Evolutionary conservation across 2,113 vertebrate species (phyloP).

Genomic region (Gobiocypris rarus): DNA sequence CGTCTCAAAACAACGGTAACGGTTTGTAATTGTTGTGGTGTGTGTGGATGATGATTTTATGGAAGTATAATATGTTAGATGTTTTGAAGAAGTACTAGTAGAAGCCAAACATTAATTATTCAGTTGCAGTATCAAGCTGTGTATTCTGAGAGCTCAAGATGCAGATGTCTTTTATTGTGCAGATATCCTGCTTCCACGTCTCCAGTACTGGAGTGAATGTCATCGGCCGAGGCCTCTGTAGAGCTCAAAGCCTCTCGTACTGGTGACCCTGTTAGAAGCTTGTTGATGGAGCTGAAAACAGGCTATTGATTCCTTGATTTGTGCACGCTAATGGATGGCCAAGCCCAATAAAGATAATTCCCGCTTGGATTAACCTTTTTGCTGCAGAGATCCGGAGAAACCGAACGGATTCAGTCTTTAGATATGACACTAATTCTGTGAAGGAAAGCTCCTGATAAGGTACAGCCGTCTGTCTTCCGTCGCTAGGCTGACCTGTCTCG

Average conservation of each 20-base stretch:
- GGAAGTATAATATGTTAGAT: not conserved
- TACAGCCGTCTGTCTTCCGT: slow-evolving; percentile 5
- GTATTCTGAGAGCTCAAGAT: slow-evolving; percentile 57
- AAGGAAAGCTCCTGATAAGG: not conserved
- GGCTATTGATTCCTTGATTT: slow-evolving; percentile 38
- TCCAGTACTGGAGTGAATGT: not conserved
- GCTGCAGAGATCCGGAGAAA: slow-evolving; percentile 23
- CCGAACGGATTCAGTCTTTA: slow-evolving; percentile 17
- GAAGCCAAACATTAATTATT: not conserved
- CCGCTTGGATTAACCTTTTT: slow-evolving; percentile 28
- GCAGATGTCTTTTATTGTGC: slow-evolving; percentile 59
- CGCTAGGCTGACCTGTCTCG: slow-evolving; percentile 13
- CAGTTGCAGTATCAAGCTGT: slow-evolving; percentile 60
- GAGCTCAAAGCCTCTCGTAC: not conserved
- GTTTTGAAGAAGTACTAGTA: not conserved
- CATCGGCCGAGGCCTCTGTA: slow-evolving; percentile 10
- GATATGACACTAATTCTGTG: slow-evolving; percentile 9
- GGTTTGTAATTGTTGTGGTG: slow-evolving; percentile 50
- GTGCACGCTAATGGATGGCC: slow-evolving; percentile 20
- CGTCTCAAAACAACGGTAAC: slow-evolving; percentile 31
- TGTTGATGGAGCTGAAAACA: slow-evolving; percentile 36
- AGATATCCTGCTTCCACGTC: not conserved
- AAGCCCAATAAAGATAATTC: slow-evolving; percentile 29
- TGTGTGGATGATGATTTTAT: slow-evolving; percentile 48
- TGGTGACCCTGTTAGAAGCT: slow-evolving; percentile 36